Conservation (phyloP, 1,140 invertebrate species). For the Condylostylus longicornis region DNA sequence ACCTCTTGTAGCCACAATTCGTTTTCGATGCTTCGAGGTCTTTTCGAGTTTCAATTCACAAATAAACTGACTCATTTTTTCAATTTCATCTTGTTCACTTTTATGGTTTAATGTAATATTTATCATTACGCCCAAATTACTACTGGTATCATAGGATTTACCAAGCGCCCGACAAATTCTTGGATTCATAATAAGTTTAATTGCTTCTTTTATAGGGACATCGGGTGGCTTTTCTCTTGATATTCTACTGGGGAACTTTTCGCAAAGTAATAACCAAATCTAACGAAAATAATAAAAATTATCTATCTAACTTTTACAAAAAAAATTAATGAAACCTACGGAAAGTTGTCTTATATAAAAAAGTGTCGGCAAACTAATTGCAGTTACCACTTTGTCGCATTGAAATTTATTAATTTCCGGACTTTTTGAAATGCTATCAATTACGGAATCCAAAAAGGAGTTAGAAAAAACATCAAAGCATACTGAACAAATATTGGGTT, state of each 20-base stretch:
- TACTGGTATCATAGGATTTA: constrained; percentile 22
- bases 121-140: constrained; percentile 27
- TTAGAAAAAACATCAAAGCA: constrained; percentile 50
- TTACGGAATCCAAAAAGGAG: constrained; percentile 29
- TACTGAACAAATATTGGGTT: constrained; percentile 35
- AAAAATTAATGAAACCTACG: too few relatives aligned
- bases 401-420: constrained; percentile 31
- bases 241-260: constrained; percentile 20
- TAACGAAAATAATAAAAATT: too few relatives aligned
- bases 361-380: constrained; percentile 31
- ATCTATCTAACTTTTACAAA: too few relatives aligned
- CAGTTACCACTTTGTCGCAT: constrained; percentile 27
- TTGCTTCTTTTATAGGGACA: constrained; percentile 27
- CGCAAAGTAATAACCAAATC: constrained; percentile 32
- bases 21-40: constrained; percentile 9
- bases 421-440: constrained; percentile 31
- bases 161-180: constrained; percentile 17
- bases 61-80: too few relatives aligned
- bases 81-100: constrained; percentile 16
- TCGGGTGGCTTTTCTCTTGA: constrained; percentile 16
- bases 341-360: constrained; percentile 32
- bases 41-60: constrained; percentile 11
- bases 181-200: constrained; percentile 22
- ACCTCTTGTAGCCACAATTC: constrained; percentile 37
- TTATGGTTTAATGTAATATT: constrained; percentile 19